phyloP scores from a whole-genome alignment of 2,888 invertebrate genomes.

The Aspidapion aeneum region DNA sequence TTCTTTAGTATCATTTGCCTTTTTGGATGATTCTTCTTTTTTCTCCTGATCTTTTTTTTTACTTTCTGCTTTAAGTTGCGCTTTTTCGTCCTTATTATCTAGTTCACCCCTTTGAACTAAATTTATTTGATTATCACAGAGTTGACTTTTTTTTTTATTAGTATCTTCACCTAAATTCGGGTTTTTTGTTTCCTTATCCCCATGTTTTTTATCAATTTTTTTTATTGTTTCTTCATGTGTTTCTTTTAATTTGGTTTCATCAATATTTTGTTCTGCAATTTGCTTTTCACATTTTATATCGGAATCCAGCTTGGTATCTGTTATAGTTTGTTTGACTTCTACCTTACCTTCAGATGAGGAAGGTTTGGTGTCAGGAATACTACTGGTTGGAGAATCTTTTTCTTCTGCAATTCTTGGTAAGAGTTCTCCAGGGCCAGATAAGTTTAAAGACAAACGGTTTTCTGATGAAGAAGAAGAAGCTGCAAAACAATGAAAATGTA shows the following conservation, averaged over 20 bases:
- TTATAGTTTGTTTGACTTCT: background rate
- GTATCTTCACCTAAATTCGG: background rate
- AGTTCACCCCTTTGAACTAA: background rate
- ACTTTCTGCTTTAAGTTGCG: background rate
- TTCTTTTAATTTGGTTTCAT: background rate
- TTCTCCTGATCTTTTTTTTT: background rate
- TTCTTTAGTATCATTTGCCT: background rate
- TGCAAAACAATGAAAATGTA: slow-evolving; percentile 16
- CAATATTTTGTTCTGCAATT: background rate
- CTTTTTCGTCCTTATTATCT: background rate
- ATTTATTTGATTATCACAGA: background rate
- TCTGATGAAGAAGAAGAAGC: slow-evolving; percentile 30
- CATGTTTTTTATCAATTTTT: slow-evolving; percentile 7
- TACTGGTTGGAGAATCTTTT: slow-evolving; percentile 75
- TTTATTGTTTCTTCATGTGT: background rate
- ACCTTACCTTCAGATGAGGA: background rate
- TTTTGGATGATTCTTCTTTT: background rate
- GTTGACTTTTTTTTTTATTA: too few species aligned
- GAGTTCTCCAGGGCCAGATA: slow-evolving; percentile 55
- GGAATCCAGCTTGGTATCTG: background rate
- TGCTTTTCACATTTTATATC: background rate
- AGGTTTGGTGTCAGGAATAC: slow-evolving; percentile 30
- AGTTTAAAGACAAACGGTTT: slow-evolving; percentile 47
- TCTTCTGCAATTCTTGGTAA: slow-evolving; percentile 85
- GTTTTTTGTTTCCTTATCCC: slow-evolving; percentile 3